A percentile compares a stretch with the other conserved stretches of the same genome.
Evolutionary conservation across 2,888 invertebrate species (phyloP).

Genomic region (Diploptera punctata): DNA sequence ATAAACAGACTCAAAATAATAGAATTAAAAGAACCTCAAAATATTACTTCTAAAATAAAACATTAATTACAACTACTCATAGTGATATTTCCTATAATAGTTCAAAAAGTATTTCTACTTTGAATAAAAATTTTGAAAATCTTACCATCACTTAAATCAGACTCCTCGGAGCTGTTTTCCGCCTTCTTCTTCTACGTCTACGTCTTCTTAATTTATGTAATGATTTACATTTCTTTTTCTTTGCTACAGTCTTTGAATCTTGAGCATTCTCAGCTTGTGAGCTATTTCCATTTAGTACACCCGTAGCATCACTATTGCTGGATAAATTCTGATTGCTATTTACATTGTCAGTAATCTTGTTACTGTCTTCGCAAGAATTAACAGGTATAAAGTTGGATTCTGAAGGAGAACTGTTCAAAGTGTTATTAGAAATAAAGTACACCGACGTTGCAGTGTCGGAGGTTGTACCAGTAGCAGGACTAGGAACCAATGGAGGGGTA

Average conservation of each 20-base stretch:
- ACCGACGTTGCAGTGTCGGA: too few species aligned
- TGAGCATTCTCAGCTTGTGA: constrained; percentile 1
- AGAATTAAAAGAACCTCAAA: too few species aligned
- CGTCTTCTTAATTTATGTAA: constrained; percentile 32
- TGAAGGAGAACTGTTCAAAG: too few species aligned
- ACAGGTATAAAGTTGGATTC: neutral
- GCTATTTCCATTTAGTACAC: neutral
- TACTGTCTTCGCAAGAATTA: neutral
- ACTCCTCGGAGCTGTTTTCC: constrained; percentile 41
- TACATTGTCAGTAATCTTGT: neutral
- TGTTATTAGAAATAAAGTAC: too few species aligned
- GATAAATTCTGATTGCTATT: neutral
- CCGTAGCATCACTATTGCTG: neutral
- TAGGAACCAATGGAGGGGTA: neutral
- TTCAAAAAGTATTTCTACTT: too few species aligned
- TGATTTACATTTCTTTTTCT: constrained; percentile 6
- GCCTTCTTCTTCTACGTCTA: constrained; percentile 38
- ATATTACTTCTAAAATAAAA: too few species aligned
- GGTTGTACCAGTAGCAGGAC: too few species aligned
- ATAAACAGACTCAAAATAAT: too few species aligned
- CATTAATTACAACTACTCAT: too few species aligned
- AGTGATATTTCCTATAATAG: too few species aligned
- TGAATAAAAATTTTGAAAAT: too few species aligned
- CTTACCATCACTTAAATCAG: constrained; percentile 47
- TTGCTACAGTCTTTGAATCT: constrained; percentile 18